Conservation (phyloP, 1,140 invertebrate species). For the Pomacea maculata region DNA sequence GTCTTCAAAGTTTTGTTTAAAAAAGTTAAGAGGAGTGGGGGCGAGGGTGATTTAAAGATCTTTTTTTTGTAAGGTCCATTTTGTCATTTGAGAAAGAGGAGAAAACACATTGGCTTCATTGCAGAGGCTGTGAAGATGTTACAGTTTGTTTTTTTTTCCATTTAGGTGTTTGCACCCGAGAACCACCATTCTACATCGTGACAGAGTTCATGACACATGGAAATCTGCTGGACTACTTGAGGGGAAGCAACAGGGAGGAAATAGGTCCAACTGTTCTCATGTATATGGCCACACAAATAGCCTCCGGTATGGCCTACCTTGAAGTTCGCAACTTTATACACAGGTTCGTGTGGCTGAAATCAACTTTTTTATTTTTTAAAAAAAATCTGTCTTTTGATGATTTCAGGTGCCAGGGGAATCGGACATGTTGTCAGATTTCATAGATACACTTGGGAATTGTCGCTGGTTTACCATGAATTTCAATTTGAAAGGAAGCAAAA, state of each 20-base stretch:
- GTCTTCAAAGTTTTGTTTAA: no score
- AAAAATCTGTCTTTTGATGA: neutral
- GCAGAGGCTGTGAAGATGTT: no score
- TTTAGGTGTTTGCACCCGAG: conserved; percentile 91
- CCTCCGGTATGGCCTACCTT: conserved; percentile 97
- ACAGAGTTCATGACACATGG: conserved; percentile 99
- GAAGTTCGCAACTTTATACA: conserved; percentile 97
- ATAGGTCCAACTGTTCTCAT: conserved; percentile 95
- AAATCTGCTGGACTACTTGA: conserved; percentile 94
- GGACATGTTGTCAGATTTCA: no score
- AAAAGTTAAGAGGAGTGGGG: no score
- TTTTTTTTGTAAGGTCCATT: no score
- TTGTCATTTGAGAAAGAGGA: no score
- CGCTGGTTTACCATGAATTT: neutral
- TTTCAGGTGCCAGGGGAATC: no score
- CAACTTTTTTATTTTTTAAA: neutral
- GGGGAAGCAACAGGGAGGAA: conserved; percentile 87
- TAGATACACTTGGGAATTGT: no score
- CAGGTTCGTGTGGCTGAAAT: conserved; percentile 69
- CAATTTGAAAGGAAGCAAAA: neutral
- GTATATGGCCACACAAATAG: conserved; percentile 99
- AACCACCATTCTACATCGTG: conserved; percentile 99
- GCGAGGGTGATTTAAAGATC: no score
- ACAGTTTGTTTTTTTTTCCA: neutral
- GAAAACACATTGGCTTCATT: no score